Percentiles rank a stretch among this genome's conserved stretches.
Conservation (phyloP, 1,140 invertebrate genomes). For the Lordiphosa mommai region DNA sequence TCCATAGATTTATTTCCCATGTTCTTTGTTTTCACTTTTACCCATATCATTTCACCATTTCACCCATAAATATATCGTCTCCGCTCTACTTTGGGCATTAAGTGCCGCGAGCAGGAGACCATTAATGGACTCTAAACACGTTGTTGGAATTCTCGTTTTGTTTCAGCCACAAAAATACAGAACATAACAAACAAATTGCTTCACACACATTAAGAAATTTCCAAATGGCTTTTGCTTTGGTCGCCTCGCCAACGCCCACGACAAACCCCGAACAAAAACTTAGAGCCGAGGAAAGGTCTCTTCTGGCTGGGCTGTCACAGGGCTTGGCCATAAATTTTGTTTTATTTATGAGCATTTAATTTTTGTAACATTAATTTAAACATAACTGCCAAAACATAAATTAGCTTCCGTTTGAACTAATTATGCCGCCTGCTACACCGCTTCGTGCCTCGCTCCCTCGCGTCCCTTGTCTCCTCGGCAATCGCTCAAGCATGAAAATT, state of each 20-base stretch:
- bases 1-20: neutral
- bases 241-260: too few relatives aligned
- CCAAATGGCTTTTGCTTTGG: constrained; percentile 22
- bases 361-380: constrained; percentile 79
- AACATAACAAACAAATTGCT: constrained; percentile 59
- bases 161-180: neutral
- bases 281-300: constrained; percentile 2
- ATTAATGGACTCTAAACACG: constrained; percentile 71
- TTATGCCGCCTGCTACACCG: constrained; percentile 52
- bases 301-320: constrained; percentile 10
- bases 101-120: constrained; percentile 48
- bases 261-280: neutral
- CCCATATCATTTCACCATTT: neutral
- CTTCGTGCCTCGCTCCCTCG: neutral
- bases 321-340: constrained; percentile 56
- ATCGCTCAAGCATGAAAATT: constrained; percentile 75
- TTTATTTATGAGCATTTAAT: constrained; percentile 79
- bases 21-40: neutral
- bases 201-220: constrained; percentile 61
- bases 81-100: constrained; percentile 36
- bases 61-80: constrained; percentile 47
- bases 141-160: constrained; percentile 53
- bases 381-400: constrained; percentile 80
- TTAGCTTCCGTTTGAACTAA: constrained; percentile 79
- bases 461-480: constrained; percentile 28